Evolutionary conservation across 2,797 vertebrate genomes (phyloP).

Genomic region (Tragelaphus oryx): DNA sequence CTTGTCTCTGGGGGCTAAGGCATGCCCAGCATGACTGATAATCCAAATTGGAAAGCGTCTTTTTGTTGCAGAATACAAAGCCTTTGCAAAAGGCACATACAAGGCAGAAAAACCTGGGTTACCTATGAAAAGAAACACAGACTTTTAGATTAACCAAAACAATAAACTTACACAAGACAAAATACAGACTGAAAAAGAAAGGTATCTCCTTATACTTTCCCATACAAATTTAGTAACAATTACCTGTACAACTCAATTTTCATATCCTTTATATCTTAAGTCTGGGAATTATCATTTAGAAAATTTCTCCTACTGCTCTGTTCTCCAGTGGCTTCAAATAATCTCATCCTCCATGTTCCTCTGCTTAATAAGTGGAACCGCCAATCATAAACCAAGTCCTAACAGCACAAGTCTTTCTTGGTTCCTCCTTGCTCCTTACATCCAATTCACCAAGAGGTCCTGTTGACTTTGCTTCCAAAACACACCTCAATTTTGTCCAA

Average conservation of each 20-base stretch:
- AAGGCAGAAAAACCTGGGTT: slow-evolving; percentile 93
- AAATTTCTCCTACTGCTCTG: neutral
- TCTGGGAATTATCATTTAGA: neutral
- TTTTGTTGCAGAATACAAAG: slow-evolving; percentile 84
- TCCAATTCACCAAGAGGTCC: neutral
- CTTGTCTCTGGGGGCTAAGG: slow-evolving; percentile 85
- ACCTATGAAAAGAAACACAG: slow-evolving; percentile 83
- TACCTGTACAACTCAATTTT: neutral
- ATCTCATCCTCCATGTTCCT: neutral
- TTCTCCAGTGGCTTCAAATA: neutral
- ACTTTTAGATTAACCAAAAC: slow-evolving; percentile 39
- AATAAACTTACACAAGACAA: neutral
- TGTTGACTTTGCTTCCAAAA: neutral
- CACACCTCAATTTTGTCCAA: neutral
- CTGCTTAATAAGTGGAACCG: neutral
- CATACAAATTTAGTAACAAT: neutral
- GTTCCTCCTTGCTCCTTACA: slow-evolving; percentile 11
- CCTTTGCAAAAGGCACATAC: slow-evolving; percentile 91
- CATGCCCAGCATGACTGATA: slow-evolving; percentile 94
- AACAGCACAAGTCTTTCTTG: neutral
- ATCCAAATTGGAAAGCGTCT: slow-evolving; percentile 90
- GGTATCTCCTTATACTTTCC: neutral
- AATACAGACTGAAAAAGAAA: neutral
- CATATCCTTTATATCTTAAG: neutral
- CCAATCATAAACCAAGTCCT: neutral